phyloP scores from a whole-genome alignment of 2,888 invertebrate species.

The Macropis europaea region DNA sequence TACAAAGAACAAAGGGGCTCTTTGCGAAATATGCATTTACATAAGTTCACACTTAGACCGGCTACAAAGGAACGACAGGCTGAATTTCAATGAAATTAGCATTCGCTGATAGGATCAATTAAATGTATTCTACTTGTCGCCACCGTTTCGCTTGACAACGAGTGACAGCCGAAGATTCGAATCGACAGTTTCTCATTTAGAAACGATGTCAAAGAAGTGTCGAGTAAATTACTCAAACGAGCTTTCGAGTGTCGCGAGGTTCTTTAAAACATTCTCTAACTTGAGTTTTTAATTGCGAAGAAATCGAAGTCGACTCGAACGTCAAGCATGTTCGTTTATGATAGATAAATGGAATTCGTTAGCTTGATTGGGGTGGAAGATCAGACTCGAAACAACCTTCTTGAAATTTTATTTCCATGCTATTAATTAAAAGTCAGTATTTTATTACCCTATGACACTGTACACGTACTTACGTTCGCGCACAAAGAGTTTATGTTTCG shows the following conservation, averaged over 20 bases:
- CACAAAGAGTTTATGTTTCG: no score
- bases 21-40: conserved; percentile 41
- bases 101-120: conserved; percentile 45
- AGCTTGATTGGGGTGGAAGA: no score
- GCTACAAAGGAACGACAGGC: conserved; percentile 17
- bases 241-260: conserved; percentile 3
- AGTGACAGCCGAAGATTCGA: conserved; percentile 29
- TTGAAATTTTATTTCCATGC: no score
- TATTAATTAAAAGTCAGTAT: no score
- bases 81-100: conserved; percentile 51
- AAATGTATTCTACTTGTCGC: conserved; percentile 40
- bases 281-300: not conserved
- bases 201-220: conserved; percentile 13
- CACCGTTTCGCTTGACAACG: conserved; percentile 21
- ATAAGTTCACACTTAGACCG: conserved; percentile 40
- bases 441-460: no score
- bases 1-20: conserved; percentile 15
- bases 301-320: not conserved
- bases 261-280: conserved; percentile 8
- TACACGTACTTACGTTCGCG: no score
- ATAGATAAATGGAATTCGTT: no score
- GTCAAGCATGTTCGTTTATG: no score
- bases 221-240: conserved; percentile 21
- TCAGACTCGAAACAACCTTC: no score
- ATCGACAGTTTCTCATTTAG: conserved; percentile 34